phyloP scores from a whole-genome alignment of 2,888 invertebrate genomes.

The Coelopa pilipes region DNA sequence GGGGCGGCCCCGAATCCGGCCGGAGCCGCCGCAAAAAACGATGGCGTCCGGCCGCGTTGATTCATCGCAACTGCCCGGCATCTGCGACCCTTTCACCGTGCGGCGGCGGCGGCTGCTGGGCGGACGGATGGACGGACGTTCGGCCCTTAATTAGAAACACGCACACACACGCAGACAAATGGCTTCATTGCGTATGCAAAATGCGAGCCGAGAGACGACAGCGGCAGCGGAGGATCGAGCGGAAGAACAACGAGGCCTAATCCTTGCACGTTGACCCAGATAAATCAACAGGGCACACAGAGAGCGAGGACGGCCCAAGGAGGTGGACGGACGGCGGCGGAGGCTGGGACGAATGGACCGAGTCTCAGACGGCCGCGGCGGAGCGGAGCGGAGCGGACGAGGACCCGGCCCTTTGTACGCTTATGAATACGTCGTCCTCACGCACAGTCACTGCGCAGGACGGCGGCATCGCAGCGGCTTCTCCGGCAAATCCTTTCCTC shows the following conservation, averaged over 20 bases:
- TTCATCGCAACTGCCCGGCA: not conserved
- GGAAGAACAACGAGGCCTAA: not conserved
- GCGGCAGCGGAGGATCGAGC: not conserved
- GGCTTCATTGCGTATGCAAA: conserved; percentile 12
- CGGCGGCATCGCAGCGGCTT: not conserved
- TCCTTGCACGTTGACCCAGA: conserved; percentile 31
- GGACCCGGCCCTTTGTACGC: not conserved
- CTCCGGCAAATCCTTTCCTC: conserved; percentile 31
- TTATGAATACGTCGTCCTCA: conserved; percentile 5
- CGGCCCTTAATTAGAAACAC: not conserved
- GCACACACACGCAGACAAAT: not conserved
- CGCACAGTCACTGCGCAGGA: conserved; percentile 11
- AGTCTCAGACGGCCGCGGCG: no score
- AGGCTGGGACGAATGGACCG: no score
- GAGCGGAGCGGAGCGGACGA: no score
- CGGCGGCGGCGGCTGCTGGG: not conserved
- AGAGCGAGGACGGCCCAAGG: no score
- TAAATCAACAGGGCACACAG: conserved; percentile 15
- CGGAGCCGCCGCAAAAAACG: no score
- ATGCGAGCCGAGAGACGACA: not conserved
- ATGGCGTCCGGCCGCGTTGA: not conserved
- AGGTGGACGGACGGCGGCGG: no score
- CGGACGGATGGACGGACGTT: no score
- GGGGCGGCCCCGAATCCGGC: no score
- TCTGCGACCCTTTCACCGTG: not conserved